Evolutionary conservation across 2,888 invertebrate species (phyloP), one percentile per base, ranked within the genome.

Genomic region (Catonia carolina): DNA sequence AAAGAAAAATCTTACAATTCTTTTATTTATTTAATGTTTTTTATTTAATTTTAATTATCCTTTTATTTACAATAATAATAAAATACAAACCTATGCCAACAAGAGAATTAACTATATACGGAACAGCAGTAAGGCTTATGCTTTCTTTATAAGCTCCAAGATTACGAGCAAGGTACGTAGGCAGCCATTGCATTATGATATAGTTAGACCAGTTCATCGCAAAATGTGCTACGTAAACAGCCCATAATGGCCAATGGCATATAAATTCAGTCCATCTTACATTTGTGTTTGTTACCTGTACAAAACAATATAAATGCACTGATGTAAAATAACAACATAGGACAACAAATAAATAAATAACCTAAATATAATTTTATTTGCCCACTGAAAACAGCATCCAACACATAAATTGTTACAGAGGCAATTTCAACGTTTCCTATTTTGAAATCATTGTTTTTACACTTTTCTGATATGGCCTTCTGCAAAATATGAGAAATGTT

Each of bases 131-230:
- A 58, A 85, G 75, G 73, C 85, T 85, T 63, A 86, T 79, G 67
- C 81, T 81, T 67, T 82, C 79, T 62, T 80, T 78, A 64, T 84
- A 80, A 2, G 82, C 85, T 17, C 81, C 82, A 35, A 86, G 74
- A 66, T 77, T 78, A 58, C 81, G 73, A 1, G 81, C 73, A 63
- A 86, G 71, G 69, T 86, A 86, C 1, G 85, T 86, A 2, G 86
- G 86, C 61, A 86, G 71, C 86, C 86, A 86, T 68, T 85, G 84
- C 85, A 86, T 85, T 64, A 86, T 84, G 61, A 86, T 85, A 67
- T 86, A 86, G 66, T 83, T 85, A 53, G 83, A 82, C 86, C 86
- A 86, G 70, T 86, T 86, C 86, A 86, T 86, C 23, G 83, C 80
- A 70, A 86, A 86, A 71, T 86, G 86, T 31, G 86, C 85, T 56